Evolutionary conservation across 2,113 vertebrate genomes (phyloP).

Genomic region (Ciconia stormi): DNA sequence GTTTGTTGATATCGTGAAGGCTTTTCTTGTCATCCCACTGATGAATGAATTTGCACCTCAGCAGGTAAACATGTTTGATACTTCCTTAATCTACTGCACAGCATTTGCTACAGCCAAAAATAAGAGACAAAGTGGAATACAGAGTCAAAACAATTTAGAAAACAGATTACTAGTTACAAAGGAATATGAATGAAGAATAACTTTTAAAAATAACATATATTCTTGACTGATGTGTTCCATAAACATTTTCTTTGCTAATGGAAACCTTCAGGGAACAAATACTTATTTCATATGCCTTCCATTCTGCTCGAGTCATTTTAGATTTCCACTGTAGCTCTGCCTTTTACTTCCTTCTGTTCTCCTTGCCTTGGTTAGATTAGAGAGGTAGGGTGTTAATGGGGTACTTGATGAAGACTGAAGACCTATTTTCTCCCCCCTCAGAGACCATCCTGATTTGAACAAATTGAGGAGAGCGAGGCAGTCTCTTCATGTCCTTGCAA

Average conservation of each 20-base stretch:
- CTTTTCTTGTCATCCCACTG: constrained; percentile 23
- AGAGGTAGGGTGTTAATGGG: constrained; percentile 68
- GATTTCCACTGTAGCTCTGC: background rate
- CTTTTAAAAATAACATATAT: constrained; percentile 25
- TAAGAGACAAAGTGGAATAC: background rate
- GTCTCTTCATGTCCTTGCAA: constrained; percentile 52
- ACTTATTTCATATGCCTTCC: background rate
- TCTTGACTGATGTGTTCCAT: background rate
- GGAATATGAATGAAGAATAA: constrained; percentile 24
- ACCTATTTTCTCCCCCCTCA: constrained; percentile 40
- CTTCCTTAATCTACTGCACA: constrained; percentile 7
- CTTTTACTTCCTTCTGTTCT: constrained; percentile 35
- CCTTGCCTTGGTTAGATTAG: constrained; percentile 19
- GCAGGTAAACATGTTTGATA: background rate
- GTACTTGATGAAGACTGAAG: constrained; percentile 68
- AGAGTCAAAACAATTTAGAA: constrained; percentile 9
- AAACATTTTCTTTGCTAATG: constrained; percentile 20
- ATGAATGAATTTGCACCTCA: constrained; percentile 23
- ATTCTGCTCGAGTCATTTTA: background rate
- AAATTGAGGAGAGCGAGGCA: constrained; percentile 38
- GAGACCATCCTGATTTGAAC: constrained; percentile 54
- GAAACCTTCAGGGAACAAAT: constrained; percentile 16
- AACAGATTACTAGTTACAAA: constrained; percentile 40
- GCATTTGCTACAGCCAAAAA: background rate
- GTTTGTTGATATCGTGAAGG: constrained; percentile 1